phyloP scores from a whole-genome alignment of 1,140 invertebrate genomes.

The Battus philenor region DNA sequence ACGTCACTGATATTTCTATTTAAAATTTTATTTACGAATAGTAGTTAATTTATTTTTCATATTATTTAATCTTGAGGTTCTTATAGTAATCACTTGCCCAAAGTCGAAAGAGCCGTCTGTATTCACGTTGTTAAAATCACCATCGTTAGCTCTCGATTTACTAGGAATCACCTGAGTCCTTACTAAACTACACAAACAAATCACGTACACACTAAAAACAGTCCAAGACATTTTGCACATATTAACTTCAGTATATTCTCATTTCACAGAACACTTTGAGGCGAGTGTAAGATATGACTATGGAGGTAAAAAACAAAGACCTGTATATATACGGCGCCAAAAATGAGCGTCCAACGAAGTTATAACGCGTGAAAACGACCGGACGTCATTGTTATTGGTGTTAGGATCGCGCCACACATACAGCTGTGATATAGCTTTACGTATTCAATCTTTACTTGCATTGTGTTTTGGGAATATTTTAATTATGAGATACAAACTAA shows the following conservation, averaged over 20 bases:
- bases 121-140: slow-evolving; percentile 77
- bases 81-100: slow-evolving; percentile 65
- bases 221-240: slow-evolving; percentile 53
- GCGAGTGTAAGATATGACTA: slow-evolving; percentile 39
- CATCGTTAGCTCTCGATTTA: slow-evolving; percentile 63
- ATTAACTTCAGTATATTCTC: slow-evolving; percentile 28
- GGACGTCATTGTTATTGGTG: slow-evolving; percentile 72
- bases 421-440: no score
- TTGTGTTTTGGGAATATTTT: no score
- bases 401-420: slow-evolving; percentile 24
- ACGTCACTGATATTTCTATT: no score
- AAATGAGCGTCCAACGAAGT: slow-evolving; percentile 49
- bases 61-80: no score
- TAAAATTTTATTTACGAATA: no score
- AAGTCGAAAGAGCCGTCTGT: slow-evolving; percentile 81
- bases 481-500: no score
- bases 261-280: slow-evolving; percentile 30
- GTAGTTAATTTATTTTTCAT: no score
- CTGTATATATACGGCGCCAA: slow-evolving; percentile 65
- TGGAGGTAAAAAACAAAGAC: slow-evolving; percentile 56
- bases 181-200: slow-evolving; percentile 51
- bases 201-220: slow-evolving; percentile 33
- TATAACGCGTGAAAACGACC: slow-evolving; percentile 59
- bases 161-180: slow-evolving; percentile 65
- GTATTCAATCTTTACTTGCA: no score